Conservation (phyloP, 1,140 invertebrate species). For the Neotoxoptera formosana region DNA sequence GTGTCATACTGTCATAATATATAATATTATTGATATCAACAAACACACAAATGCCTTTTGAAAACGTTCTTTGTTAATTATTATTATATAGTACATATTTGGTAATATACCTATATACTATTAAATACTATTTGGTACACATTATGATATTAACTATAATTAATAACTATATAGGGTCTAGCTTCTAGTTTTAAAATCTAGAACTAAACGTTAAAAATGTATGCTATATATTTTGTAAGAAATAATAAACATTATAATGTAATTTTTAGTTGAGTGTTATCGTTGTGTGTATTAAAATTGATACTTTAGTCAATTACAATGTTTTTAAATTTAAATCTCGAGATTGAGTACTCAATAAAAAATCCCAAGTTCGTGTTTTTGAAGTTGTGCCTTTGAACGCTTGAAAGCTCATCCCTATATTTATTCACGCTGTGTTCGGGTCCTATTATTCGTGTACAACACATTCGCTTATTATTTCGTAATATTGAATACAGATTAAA, state of each 20-base stretch:
- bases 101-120: not conserved
- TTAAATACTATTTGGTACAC: not conserved
- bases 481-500: not conserved
- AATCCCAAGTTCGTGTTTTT: not conserved
- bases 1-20: constrained; percentile 3
- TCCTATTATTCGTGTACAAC: not conserved
- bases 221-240: not conserved
- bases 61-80: not conserved
- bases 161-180: too few relatives aligned
- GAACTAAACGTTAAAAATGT: not conserved
- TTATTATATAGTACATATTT: not conserved
- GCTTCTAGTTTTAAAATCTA: not conserved
- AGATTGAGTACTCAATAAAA: not conserved
- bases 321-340: not conserved
- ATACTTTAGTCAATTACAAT: not conserved
- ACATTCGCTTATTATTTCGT: not conserved
- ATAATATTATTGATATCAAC: not conserved
- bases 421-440: not conserved
- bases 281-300: not conserved
- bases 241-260: not conserved
- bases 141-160: too few relatives aligned
- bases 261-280: not conserved
- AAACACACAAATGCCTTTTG: not conserved
- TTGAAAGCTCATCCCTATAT: too few relatives aligned
- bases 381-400: not conserved